Conservation (phyloP, 2,113 vertebrate species). For the Campylorhamphus procurvoides region DNA sequence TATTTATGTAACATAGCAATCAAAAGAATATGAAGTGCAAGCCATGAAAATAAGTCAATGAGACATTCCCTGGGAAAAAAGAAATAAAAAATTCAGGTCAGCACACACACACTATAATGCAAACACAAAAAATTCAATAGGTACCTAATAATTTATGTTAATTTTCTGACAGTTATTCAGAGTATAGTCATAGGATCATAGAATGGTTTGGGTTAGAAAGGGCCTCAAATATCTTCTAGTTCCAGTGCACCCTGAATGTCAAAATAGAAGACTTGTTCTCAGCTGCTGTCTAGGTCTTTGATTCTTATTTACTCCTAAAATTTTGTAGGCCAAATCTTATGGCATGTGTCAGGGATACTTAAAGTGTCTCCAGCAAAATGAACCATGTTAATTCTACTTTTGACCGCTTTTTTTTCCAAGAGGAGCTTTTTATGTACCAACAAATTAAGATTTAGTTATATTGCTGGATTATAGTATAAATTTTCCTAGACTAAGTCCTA, state of each 20-base stretch:
- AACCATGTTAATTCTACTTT: not conserved
- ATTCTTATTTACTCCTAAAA: not conserved
- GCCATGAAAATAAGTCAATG: not conserved
- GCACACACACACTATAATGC: not conserved
- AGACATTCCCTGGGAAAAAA: not conserved
- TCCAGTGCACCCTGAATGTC: not conserved
- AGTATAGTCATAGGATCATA: not conserved
- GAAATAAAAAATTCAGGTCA: not conserved
- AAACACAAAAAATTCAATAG: not conserved
- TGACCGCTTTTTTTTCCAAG: not conserved
- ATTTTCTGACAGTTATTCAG: not conserved
- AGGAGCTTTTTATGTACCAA: not conserved
- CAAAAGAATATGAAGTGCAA: not conserved
- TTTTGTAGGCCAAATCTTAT: not conserved
- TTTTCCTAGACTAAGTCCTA: constrained; percentile 2
- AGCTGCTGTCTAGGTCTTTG: not conserved
- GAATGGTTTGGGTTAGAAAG: not conserved
- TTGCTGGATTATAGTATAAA: not conserved
- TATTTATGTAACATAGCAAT: not conserved
- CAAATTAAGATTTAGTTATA: not conserved
- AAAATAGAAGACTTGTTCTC: not conserved
- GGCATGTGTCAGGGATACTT: not conserved
- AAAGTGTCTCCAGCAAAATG: not conserved
- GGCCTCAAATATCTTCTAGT: not conserved
- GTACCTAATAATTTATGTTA: not conserved